Evolutionary conservation across 1,140 invertebrate genomes (phyloP), one percentile per base, ranked within the genome.

Genomic region (Acromyrmex charruanus): DNA sequence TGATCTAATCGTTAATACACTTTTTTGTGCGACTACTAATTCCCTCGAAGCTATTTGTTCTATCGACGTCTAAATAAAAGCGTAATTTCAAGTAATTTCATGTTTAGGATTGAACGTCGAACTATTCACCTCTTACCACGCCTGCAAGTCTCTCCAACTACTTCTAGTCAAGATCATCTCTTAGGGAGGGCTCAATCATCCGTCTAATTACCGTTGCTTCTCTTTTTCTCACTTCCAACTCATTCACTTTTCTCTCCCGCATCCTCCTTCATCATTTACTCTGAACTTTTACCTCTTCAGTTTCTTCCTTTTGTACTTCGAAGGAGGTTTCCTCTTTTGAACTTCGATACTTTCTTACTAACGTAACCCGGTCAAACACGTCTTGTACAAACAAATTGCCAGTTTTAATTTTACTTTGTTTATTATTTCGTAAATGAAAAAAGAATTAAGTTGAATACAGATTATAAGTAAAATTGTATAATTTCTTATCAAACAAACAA

Each of bases 181-280:
- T 93, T 80, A 92, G 92, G 87, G 77, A 90, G 86, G 86, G 89
- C 86, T 92, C 93, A 92, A 94, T 94, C 93, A 93, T 93, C 85
- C 91, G 91, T 91, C 93, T 94, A 94, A 95, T 95, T 95, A 93
- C 91, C 92, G 91, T 88, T 91, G 91, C 90, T 66, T 91, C 89
- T 91, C 91, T 92, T 93, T 90, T 80, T 88, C 69, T 81, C 75
- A 49, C 39, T 18, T 31, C 31, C 21, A 51, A 31, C 71, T 71
- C 71, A 39, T 44, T 74, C 65, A 51, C n/a, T 77, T 44, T n/a
- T 28, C 49, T 61, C 53, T 72, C 14, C 58, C 44, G 39, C 4
- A 59, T 49, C 28, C 72, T 65, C 10, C 61, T 31, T 77, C 68
- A 28, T 59, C 77, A 31, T 68, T 61, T 49, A 25, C n/a, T 63